Evolutionary conservation across 2,113 vertebrate species (phyloP), one percentile per base, ranked within the genome.

Genomic region (Pomatorhinus ruficollis): DNA sequence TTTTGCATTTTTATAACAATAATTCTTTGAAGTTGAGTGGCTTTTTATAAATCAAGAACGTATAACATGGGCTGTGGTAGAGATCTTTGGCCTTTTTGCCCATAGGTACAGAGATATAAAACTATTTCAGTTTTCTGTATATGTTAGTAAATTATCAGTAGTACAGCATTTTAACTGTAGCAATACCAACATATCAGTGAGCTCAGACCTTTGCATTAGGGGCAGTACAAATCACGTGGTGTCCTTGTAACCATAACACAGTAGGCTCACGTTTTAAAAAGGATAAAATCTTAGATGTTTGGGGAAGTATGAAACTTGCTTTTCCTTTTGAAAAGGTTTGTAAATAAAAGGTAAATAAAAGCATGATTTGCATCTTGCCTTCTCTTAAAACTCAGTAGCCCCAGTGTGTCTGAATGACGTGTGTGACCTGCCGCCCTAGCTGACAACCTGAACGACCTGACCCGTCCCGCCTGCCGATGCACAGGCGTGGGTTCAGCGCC

Each of bases 391-490:
- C 3, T 61, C 57, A 33, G 20, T 24, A 79, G 65, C 5, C 7
- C 12, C 11, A 8, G 60, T n/a, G 56, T 78, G n/a, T 54, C 16
- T 35, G 80, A 87, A 18, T 25, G 86, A 39, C 0, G 0, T 10
- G 22, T 61, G 72, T 83, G 42, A 59, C 42, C 42, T 40, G 18
- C 68, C 8, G 4, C 30, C 19, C 22, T 31, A 21, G 56, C 27
- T 19, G 8, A n/a, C 2, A n/a, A 19, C 19, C 27, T 0, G 1
- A 31, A 4, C 5, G 30, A 15, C 16, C 30, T 2, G 3, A 15
- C 47, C 65, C 0, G 0, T 49, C 54, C 33, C 74, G 64, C 16
- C 53, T 25, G 13, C 50, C 35, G 37, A 24, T 45, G 28, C 45
- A 33, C 56, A 39, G 14, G 22, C 49, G 2, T 25, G 35, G n/a